Conservation (phyloP, 23 tunicate species). For the Ascidia mentula region DNA sequence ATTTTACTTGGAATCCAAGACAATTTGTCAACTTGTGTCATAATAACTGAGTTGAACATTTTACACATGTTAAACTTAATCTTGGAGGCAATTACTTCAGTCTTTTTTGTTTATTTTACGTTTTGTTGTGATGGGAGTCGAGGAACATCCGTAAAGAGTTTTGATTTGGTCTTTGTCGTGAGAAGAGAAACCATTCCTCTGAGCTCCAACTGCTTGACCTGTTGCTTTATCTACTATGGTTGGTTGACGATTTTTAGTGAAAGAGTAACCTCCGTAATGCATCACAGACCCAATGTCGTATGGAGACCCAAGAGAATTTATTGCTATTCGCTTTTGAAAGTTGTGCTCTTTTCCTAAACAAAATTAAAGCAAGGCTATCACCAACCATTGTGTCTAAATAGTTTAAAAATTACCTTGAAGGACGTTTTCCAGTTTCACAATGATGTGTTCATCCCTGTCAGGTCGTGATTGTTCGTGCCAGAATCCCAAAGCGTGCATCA, state of each 20-base stretch:
- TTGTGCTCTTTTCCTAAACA: conserved; percentile 33
- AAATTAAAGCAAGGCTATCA: no score
- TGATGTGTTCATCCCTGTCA: conserved; percentile 37
- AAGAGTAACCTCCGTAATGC: conserved; percentile 62
- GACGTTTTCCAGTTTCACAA: conserved; percentile 20
- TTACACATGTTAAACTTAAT: no score
- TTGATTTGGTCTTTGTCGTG: conserved; percentile 34
- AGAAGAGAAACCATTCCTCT: conserved; percentile 23
- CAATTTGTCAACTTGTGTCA: no score
- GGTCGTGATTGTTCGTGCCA: conserved; percentile 70
- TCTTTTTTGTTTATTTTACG: no score
- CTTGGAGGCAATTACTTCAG: no score
- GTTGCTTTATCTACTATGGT: conserved; percentile 43
- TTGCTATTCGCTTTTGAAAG: conserved; percentile 31
- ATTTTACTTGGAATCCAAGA: no score
- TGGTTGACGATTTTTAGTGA: conserved; percentile 37
- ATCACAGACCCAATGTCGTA: conserved; percentile 40
- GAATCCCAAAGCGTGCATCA: conserved; percentile 25
- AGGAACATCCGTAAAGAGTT: conserved; percentile 27
- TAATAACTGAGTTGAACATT: no score
- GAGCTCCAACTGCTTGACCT: conserved; percentile 24
- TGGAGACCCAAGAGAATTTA: conserved; percentile 40
- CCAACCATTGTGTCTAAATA: no score
- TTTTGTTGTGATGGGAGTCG: neutral
- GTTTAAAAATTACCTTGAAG: conserved; percentile 12